A percentile compares a stretch with the other conserved stretches of the same genome.
phyloP scores from a whole-genome alignment of 2,113 vertebrate genomes.

The Cinclus cinclus region DNA sequence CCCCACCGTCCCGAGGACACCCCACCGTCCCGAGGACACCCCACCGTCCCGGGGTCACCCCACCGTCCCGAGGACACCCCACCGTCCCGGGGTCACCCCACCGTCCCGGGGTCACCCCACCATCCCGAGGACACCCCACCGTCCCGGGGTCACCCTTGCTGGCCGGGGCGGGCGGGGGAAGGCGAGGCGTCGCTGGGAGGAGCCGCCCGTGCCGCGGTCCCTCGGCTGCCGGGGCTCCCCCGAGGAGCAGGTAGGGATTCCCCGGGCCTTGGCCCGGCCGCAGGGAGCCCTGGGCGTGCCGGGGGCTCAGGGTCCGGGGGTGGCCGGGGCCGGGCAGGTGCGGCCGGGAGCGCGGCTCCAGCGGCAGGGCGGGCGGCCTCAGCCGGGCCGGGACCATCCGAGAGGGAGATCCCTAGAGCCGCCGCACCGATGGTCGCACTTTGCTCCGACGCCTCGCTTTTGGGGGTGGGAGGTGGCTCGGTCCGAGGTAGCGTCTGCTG shows the following conservation, averaged over 20 bases:
- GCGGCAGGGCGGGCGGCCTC: rapidly evolving
- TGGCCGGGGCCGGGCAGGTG: neutral
- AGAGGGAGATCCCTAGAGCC: too few species aligned
- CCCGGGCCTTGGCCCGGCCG: rapidly evolving
- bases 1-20: too few species aligned
- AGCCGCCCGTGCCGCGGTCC: neutral
- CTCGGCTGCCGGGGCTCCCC: neutral
- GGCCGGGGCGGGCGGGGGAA: neutral
- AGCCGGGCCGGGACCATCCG: neutral
- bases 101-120: rapidly evolving
- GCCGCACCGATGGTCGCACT: rapidly evolving
- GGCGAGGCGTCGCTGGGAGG: neutral
- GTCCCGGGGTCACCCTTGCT: too few species aligned
- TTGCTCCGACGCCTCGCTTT: neutral
- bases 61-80: too few species aligned
- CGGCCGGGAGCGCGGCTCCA: too few species aligned
- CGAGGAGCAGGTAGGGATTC: neutral
- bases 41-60: too few species aligned
- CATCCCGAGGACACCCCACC: rapidly evolving
- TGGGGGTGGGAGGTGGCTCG: neutral
- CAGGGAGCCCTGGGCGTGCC: neutral
- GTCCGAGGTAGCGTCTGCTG: neutral
- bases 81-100: too few species aligned
- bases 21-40: too few species aligned
- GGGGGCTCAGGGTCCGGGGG: neutral